Percentiles rank a stretch among this genome's conserved stretches.
Evolutionary conservation across 2,797 vertebrate species (phyloP).

Genomic region (Cynopterus sphinx): DNA sequence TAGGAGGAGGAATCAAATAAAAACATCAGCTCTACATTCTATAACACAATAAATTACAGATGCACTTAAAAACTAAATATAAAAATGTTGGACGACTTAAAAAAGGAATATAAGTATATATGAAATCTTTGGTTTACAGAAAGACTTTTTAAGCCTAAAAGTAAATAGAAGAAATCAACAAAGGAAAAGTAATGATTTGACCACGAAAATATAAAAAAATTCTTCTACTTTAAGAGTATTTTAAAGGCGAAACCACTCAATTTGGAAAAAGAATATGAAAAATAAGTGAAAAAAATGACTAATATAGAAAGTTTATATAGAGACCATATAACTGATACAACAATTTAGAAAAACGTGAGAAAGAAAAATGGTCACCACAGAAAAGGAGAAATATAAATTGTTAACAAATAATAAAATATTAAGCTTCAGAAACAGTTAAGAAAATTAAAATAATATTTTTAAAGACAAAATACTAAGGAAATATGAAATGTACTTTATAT

Average conservation of each 20-base stretch:
- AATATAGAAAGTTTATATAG: background rate
- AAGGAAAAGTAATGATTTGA: constrained; percentile 14
- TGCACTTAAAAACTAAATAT: background rate
- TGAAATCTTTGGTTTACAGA: background rate
- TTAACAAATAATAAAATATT: constrained; percentile 11
- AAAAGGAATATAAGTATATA: background rate
- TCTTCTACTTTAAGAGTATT: background rate
- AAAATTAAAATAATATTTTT: constrained; percentile 39
- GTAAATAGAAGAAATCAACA: constrained; percentile 26
- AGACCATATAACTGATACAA: background rate
- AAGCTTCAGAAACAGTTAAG: background rate
- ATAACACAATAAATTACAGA: background rate
- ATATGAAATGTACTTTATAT: background rate
- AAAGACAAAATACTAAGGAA: constrained; percentile 3
- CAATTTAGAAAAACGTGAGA: constrained; percentile 6
- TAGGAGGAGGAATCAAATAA: background rate
- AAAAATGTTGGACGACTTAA: background rate
- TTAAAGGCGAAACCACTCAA: constrained; percentile 10
- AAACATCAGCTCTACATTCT: background rate
- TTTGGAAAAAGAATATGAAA: constrained; percentile 6
- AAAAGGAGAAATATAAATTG: constrained; percentile 20
- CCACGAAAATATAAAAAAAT: background rate
- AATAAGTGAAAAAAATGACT: constrained; percentile 13
- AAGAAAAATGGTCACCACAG: background rate
- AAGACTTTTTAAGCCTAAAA: background rate